Evolutionary conservation across 2,888 invertebrate species (phyloP), one percentile per base, ranked within the genome.

Genomic region (Morpho helenor): DNA sequence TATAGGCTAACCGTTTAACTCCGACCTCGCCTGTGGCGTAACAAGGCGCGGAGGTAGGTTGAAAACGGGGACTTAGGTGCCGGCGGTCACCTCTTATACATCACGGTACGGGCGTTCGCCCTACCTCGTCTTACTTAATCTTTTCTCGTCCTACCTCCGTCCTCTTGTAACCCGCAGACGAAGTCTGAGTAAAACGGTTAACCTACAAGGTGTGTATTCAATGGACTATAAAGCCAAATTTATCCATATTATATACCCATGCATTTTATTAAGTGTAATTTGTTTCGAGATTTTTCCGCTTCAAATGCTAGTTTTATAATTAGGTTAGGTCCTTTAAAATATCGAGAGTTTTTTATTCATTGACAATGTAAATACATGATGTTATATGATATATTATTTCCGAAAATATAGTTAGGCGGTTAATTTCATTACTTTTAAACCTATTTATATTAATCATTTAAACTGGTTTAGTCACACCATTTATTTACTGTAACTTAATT

Each of bases 391-490:
- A 49, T 44, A 49, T 53, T 47, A 59, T 57, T 39, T 41, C 54
- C 54, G 49, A 49, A n/a, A 49, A n/a, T 56, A 55, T 53, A 52
- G 42, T 71, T 71, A 79, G 72, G 68, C 65, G 73, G 75, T 77
- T 77, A 69, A 65, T 67, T 66, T 75, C 74, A 73, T 72, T 72
- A 76, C 78, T 74, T 77, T 80, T 79, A 67, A 71, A 76, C 74
- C 72, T 82, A 82, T 82, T 82, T 85, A 83, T 82, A 75, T 82
- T 80, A 80, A 73, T 69, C 71, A 77, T 76, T 84, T 5, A 31
- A 84, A 82, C 79, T 75, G 67, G 71, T 31, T 31, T 31, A 31
- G 5, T 31, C 31, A 31, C 84, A 80, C 80, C 69, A 75, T 74
- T 68, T 77, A 75, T 73, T 73, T 70, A 71, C 70, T 40, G 49